These are phyloP conservation scores for Myiopsitta monachus DNA, from an alignment of 2,113 vertebrate species.

Conservation along the genomic window DNA sequence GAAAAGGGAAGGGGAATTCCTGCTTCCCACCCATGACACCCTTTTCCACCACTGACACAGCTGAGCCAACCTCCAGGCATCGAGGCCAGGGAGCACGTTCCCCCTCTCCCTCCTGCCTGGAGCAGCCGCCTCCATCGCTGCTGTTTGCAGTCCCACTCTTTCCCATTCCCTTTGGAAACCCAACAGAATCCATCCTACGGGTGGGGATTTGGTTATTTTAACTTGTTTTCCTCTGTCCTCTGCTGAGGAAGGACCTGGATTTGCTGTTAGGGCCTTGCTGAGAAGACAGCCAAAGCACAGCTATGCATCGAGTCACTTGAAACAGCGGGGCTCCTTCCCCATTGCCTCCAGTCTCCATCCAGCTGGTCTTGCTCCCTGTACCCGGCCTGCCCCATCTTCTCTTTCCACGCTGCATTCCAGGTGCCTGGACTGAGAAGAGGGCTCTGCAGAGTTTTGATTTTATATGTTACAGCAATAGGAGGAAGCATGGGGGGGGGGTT, in stretches of 20 bases:
- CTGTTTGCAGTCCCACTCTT: not conserved
- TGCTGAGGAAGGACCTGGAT: not conserved
- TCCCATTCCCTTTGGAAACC: not conserved
- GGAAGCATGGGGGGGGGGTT: not conserved
- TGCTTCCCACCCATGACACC: not conserved
- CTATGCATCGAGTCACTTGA: rapidly evolving
- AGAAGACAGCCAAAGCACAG: not conserved
- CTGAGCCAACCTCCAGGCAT: not conserved
- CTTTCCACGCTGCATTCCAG: not conserved
- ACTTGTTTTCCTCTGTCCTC: not conserved
- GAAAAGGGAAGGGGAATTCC: not conserved
- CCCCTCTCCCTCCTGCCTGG: not conserved
- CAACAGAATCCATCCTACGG: not conserved
- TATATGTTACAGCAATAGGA: not conserved
- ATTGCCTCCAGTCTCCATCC: rapidly evolving
- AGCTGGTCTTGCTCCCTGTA: not conserved
- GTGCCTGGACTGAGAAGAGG: not conserved
- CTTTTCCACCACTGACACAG: not conserved
- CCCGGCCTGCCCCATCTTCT: not conserved
- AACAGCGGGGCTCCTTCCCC: not conserved
- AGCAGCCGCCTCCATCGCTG: rapidly evolving
- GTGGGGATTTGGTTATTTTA: not conserved
- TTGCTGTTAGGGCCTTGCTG: not conserved
- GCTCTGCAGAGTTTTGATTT: not conserved
- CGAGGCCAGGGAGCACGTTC: not conserved